phyloP scores from a whole-genome alignment of 2,797 vertebrate species.

The Sebastes hopkinsi region DNA sequence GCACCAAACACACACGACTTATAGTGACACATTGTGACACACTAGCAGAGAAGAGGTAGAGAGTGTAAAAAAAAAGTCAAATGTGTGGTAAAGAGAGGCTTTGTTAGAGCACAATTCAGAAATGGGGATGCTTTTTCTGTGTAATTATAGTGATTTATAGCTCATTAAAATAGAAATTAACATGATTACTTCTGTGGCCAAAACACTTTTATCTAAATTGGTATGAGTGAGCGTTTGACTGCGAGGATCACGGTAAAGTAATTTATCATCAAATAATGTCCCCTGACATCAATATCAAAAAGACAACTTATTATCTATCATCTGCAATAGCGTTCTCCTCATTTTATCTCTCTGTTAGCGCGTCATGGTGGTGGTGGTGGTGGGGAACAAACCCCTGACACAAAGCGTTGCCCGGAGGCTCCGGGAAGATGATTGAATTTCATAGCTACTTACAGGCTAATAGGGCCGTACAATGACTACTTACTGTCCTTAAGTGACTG shows the following conservation, averaged over 20 bases:
- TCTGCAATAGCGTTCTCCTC: slow-evolving; percentile 38
- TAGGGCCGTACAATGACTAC: slow-evolving; percentile 75
- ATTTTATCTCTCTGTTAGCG: slow-evolving; percentile 60
- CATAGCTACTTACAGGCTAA: slow-evolving; percentile 83
- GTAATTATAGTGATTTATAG: slow-evolving; percentile 14
- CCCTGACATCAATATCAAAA: slow-evolving; percentile 57
- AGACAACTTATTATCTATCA: slow-evolving; percentile 62
- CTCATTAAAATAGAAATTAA: slow-evolving; percentile 40
- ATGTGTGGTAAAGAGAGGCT: background rate
- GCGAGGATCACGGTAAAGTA: slow-evolving; percentile 23
- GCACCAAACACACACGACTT: background rate
- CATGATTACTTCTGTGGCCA: slow-evolving; percentile 1
- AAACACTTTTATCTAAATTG: slow-evolving; percentile 35
- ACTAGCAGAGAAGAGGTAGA: background rate
- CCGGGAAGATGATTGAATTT: slow-evolving; percentile 82
- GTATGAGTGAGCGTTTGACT: slow-evolving; percentile 25
- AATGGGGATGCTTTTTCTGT: slow-evolving; percentile 13
- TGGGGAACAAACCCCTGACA: slow-evolving; percentile 65
- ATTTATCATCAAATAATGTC: slow-evolving; percentile 58
- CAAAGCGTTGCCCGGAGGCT: slow-evolving; percentile 70
- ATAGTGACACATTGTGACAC: slow-evolving; percentile 1
- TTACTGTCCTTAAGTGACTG: slow-evolving; percentile 79
- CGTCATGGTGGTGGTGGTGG: background rate
- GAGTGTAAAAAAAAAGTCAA: background rate
- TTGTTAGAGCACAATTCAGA: slow-evolving; percentile 4